Conservation (phyloP, 2,797 vertebrate species). For the Sebastes ruberrimus region DNA sequence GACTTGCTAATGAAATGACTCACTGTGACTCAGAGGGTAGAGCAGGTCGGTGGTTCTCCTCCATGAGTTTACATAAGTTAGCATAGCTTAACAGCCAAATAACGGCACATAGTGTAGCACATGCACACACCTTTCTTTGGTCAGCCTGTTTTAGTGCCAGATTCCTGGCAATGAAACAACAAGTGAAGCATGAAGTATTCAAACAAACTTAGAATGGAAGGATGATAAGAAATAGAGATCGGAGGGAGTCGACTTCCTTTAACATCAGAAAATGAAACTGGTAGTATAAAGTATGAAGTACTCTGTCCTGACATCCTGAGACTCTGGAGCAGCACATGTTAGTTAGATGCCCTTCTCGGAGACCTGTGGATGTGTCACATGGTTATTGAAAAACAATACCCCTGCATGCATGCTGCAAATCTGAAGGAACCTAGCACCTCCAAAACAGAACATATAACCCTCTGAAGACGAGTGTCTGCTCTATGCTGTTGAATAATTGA, state of each 20-base stretch:
- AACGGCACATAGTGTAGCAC: not conserved
- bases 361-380: not conserved
- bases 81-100: not conserved
- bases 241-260: not conserved
- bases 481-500: conserved; percentile 58
- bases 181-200: not conserved
- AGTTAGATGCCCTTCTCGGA: not conserved
- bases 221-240: not conserved
- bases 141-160: not conserved
- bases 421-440: not conserved
- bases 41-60: not conserved
- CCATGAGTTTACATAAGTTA: conserved; percentile 7
- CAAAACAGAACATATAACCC: not conserved
- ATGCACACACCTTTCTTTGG: not conserved
- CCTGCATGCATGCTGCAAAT: not conserved
- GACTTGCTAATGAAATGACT: not conserved
- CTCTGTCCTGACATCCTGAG: not conserved
- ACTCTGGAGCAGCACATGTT: not conserved
- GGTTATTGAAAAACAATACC: not conserved
- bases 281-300: not conserved
- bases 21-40: too few relatives aligned
- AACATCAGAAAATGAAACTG: not conserved
- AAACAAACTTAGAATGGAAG: not conserved
- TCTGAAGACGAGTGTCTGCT: not conserved
- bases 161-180: not conserved